Conservation (phyloP, 1,140 invertebrate species). For the Pseudomyrmex flavicornis region DNA sequence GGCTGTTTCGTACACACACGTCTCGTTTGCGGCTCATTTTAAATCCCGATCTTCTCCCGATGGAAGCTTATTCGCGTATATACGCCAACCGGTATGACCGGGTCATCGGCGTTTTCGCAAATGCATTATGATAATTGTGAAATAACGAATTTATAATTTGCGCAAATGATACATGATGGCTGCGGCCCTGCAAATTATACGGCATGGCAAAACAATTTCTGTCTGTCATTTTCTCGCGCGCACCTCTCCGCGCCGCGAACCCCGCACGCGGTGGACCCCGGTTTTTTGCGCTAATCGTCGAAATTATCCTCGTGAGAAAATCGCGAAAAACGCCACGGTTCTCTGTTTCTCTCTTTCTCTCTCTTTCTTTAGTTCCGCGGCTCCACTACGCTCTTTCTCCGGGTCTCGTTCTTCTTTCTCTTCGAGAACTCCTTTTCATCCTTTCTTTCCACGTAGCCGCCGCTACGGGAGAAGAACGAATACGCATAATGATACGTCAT, state of each 20-base stretch:
- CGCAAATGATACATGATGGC: constrained; percentile 82
- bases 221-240: constrained; percentile 73
- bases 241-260: constrained; percentile 51
- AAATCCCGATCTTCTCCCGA: background rate
- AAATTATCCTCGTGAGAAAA: constrained; percentile 81
- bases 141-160: constrained; percentile 84
- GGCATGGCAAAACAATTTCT: constrained; percentile 80
- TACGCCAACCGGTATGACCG: constrained; percentile 10
- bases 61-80: background rate
- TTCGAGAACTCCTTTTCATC: constrained; percentile 45
- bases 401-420: constrained; percentile 34
- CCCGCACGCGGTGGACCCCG: constrained; percentile 60
- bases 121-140: constrained; percentile 83
- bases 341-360: constrained; percentile 39
- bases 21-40: background rate
- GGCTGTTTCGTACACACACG: background rate
- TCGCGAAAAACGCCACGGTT: constrained; percentile 74
- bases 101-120: constrained; percentile 79
- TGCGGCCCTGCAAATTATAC: constrained; percentile 81
- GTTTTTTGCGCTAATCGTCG: constrained; percentile 75
- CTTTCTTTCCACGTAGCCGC: constrained; percentile 41
- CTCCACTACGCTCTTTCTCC: background rate
- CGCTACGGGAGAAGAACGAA: constrained; percentile 61
- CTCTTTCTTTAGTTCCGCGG: constrained; percentile 21
- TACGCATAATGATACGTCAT: constrained; percentile 73